phyloP scores from a whole-genome alignment of 2,888 invertebrate species.

The Pyrrhia umbra region DNA sequence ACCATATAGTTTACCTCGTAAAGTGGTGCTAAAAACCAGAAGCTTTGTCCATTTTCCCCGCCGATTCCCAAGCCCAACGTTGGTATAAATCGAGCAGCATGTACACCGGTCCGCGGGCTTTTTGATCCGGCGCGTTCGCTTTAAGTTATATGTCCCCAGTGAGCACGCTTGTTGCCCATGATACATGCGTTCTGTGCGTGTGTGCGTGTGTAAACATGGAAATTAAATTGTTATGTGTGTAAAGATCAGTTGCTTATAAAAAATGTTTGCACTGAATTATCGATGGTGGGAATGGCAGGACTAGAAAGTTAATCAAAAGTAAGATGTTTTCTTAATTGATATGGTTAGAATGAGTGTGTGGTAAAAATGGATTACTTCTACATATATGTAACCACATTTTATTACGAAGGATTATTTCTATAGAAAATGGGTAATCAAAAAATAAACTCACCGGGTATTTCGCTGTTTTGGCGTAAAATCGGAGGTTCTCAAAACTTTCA shows the following conservation, averaged over 20 bases:
- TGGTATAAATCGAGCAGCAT: conserved; percentile 79
- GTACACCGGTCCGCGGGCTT: conserved; percentile 77
- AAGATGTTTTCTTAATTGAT: background rate
- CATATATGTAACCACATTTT: too few relatives aligned
- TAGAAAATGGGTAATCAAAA: too few relatives aligned
- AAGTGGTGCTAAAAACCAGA: background rate
- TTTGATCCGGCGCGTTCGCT: conserved; percentile 82
- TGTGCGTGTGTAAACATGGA: conserved; percentile 38
- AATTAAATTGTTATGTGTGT: conserved; percentile 57
- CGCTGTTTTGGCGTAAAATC: too few relatives aligned
- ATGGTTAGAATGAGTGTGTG: background rate
- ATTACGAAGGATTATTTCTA: too few relatives aligned
- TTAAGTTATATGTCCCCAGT: conserved; percentile 87
- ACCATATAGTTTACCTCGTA: background rate
- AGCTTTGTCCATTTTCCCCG: conserved; percentile 5
- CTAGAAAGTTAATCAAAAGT: background rate
- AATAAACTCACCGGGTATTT: too few relatives aligned
- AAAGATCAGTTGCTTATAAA: conserved; percentile 11
- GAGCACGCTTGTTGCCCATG: conserved; percentile 68
- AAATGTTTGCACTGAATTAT: conserved; percentile 4
- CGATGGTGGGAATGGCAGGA: background rate
- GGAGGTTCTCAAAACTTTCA: too few relatives aligned
- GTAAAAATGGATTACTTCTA: too few relatives aligned
- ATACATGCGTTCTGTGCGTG: conserved; percentile 60
- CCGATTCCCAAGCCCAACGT: conserved; percentile 47